Percentiles rank a stretch among this genome's conserved stretches.
phyloP scores from a whole-genome alignment of 1,140 invertebrate species.

The Dendroctonus ponderosae region DNA sequence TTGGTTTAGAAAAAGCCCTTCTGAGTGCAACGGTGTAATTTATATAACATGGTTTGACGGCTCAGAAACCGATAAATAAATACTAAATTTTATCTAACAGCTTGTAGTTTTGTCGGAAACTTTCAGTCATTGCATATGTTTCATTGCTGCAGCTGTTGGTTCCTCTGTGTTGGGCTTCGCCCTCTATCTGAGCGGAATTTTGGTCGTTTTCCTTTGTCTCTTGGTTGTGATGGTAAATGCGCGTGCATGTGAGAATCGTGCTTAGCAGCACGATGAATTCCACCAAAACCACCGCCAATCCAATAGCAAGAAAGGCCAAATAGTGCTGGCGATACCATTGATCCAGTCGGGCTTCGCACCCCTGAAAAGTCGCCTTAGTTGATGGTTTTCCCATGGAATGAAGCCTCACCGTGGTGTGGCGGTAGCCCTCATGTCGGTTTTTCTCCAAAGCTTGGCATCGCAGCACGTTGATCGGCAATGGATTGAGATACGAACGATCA shows the following conservation, averaged over 20 bases:
- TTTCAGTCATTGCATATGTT: conserved; percentile 46
- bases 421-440: conserved; percentile 59
- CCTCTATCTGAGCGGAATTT: conserved; percentile 27
- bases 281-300: conserved; percentile 64
- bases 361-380: conserved; percentile 51
- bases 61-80: too few species aligned
- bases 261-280: conserved; percentile 68
- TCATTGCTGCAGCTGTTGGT: conserved; percentile 44
- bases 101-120: conserved; percentile 49
- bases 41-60: too few species aligned
- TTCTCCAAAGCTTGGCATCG: conserved; percentile 69
- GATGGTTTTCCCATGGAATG: too few species aligned
- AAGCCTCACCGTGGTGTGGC: conserved; percentile 59
- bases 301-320: conserved; percentile 65
- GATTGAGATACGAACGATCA: conserved; percentile 68
- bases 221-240: conserved; percentile 48
- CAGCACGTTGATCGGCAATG: conserved; percentile 67
- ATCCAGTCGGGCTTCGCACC: conserved; percentile 69
- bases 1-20: too few species aligned
- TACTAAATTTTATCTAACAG: conserved; percentile 42
- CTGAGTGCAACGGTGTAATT: too few species aligned
- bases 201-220: conserved; percentile 37
- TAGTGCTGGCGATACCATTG: conserved; percentile 77
- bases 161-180: conserved; percentile 17
- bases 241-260: conserved; percentile 68